Conservation (phyloP, 2,113 vertebrate species). For the Boleophthalmus pectinirostris region DNA sequence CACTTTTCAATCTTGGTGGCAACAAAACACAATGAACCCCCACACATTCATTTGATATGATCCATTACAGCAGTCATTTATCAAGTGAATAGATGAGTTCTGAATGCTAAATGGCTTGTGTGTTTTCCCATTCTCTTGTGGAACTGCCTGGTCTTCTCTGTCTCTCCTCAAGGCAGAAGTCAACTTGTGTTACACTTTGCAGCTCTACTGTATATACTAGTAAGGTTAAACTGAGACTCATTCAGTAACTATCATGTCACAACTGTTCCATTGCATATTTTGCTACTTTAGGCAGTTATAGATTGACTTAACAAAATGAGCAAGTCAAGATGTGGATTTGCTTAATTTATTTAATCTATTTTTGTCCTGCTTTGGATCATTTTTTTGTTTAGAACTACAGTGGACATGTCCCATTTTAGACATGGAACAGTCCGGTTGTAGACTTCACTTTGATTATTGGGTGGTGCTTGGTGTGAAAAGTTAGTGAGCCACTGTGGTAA, state of each 20-base stretch:
- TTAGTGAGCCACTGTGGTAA: too few relatives aligned
- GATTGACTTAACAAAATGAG: not conserved
- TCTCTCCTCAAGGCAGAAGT: not conserved
- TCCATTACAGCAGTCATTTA: conserved; percentile 1
- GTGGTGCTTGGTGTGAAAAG: too few relatives aligned
- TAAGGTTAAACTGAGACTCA: not conserved
- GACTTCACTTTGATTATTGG: too few relatives aligned
- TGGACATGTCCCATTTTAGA: too few relatives aligned
- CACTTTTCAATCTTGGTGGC: not conserved
- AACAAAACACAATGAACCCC: not conserved
- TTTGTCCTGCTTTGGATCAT: too few relatives aligned
- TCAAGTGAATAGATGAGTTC: not conserved
- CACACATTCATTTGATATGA: not conserved
- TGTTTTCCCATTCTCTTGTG: too few relatives aligned
- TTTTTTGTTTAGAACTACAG: too few relatives aligned
- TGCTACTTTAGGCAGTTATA: not conserved
- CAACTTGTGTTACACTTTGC: not conserved
- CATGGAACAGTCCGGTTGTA: too few relatives aligned
- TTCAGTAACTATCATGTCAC: not conserved
- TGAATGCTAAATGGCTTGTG: not conserved
- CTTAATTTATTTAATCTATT: too few relatives aligned
- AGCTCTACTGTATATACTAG: not conserved
- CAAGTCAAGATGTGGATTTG: not conserved
- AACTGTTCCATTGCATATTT: not conserved
- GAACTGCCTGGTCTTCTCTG: not conserved